Conservation (phyloP, 2,113 vertebrate genomes). For the Xiphorhynchus elegans region DNA sequence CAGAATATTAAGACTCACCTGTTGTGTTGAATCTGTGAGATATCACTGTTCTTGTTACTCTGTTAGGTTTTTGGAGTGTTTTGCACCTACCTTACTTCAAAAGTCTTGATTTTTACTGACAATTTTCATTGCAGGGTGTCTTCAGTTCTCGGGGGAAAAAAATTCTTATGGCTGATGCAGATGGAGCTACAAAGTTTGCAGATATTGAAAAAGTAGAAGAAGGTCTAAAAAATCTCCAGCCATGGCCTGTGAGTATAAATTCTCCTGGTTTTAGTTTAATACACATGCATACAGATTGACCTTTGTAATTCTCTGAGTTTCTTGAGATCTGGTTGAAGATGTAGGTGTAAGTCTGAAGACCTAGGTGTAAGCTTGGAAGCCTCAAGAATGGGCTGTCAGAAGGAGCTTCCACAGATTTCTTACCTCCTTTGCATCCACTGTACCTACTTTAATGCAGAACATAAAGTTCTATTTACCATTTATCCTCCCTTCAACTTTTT, state of each 20-base stretch:
- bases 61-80: neutral
- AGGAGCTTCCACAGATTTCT: neutral
- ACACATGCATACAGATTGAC: neutral
- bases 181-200: conserved; percentile 94
- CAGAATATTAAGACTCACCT: neutral
- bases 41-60: neutral
- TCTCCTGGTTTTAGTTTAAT: neutral
- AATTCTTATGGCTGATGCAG: conserved; percentile 96
- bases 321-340: neutral
- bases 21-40: neutral
- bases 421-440: neutral
- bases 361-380: neutral
- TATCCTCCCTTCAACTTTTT: neutral
- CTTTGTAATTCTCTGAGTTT: neutral
- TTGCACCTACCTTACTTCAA: neutral
- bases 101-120: neutral
- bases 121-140: conserved; percentile 79
- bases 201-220: conserved; percentile 93
- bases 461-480: neutral
- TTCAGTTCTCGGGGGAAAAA: conserved; percentile 85
- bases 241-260: conserved; percentile 83
- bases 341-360: neutral
- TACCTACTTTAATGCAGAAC: neutral
- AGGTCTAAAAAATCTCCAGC: conserved; percentile 79
- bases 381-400: neutral